A percentile compares a stretch with the other conserved stretches of the same genome.
Conservation (phyloP, 2,113 vertebrate genomes). For the Chloropsis hardwickii region DNA sequence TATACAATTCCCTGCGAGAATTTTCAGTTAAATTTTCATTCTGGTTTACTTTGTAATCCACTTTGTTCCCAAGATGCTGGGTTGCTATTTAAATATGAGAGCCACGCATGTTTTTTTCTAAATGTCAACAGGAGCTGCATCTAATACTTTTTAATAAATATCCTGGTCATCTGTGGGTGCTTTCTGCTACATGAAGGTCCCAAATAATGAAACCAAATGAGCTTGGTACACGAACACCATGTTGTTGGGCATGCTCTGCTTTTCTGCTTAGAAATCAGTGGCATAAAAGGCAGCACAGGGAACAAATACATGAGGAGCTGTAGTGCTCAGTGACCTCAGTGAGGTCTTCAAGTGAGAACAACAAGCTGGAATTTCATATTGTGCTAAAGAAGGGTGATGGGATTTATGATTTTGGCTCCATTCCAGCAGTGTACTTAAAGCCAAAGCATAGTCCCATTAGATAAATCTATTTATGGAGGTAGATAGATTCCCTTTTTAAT, state of each 20-base stretch:
- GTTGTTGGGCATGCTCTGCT: neutral
- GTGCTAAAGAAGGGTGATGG: neutral
- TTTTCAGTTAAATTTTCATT: neutral
- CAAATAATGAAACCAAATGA: neutral
- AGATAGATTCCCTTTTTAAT: neutral
- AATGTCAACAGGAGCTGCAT: neutral
- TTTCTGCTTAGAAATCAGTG: neutral
- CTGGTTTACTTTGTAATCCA: neutral
- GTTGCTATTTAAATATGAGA: neutral
- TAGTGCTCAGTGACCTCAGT: neutral
- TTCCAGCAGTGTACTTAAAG: neutral
- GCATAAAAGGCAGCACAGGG: neutral
- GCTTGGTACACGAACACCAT: fast-evolving
- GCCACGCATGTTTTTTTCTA: neutral
- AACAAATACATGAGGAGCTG: neutral
- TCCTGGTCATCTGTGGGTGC: neutral
- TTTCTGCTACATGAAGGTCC: neutral
- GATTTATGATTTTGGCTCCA: neutral
- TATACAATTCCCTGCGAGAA: neutral
- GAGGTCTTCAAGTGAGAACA: neutral
- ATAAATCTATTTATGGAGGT: neutral
- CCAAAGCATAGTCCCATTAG: neutral
- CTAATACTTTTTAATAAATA: neutral
- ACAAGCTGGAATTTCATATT: neutral
- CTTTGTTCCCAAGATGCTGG: neutral